Conservation (phyloP, 2,797 vertebrate genomes). For the Myoxocephalus aenaeus region DNA sequence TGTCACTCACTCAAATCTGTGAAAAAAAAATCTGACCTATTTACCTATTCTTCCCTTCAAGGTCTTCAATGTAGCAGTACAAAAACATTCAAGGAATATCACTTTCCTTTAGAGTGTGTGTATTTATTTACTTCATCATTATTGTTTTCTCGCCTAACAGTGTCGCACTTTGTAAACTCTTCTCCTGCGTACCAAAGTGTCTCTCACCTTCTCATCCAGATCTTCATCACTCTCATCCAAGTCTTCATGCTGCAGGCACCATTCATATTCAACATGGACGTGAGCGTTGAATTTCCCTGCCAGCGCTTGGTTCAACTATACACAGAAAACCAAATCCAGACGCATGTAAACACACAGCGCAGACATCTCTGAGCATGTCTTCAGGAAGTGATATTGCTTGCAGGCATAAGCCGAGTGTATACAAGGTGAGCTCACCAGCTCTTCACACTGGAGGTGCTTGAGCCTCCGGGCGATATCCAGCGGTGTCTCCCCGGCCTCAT, state of each 20-base stretch:
- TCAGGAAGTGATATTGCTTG: not conserved
- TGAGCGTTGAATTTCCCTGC: slow-evolving; percentile 96
- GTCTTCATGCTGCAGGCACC: slow-evolving; percentile 95
- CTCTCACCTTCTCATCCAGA: slow-evolving; percentile 91
- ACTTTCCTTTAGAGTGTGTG: no score
- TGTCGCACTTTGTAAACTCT: not conserved
- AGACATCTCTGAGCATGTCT: not conserved
- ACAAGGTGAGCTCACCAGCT: slow-evolving; percentile 88
- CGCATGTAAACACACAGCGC: slow-evolving; percentile 16
- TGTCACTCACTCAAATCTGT: no score
- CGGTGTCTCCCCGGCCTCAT: slow-evolving; percentile 95
- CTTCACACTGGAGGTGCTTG: slow-evolving; percentile 95
- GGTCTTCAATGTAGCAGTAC: no score
- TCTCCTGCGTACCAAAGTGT: not conserved
- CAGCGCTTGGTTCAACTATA: slow-evolving; percentile 93
- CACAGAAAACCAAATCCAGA: slow-evolving; percentile 31
- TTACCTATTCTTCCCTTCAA: no score
- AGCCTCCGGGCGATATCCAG: slow-evolving; percentile 95
- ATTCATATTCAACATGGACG: slow-evolving; percentile 98
- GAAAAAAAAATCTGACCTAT: no score
- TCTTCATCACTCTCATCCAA: slow-evolving; percentile 98
- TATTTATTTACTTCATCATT: not conserved
- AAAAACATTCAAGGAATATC: no score
- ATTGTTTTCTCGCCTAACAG: not conserved
- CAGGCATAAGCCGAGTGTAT: slow-evolving; percentile 2